Evolutionary conservation across 92 coral and sea anemone species (phyloP), one percentile per base, ranked within the genome.

Genomic region (Porites cylindrica): DNA sequence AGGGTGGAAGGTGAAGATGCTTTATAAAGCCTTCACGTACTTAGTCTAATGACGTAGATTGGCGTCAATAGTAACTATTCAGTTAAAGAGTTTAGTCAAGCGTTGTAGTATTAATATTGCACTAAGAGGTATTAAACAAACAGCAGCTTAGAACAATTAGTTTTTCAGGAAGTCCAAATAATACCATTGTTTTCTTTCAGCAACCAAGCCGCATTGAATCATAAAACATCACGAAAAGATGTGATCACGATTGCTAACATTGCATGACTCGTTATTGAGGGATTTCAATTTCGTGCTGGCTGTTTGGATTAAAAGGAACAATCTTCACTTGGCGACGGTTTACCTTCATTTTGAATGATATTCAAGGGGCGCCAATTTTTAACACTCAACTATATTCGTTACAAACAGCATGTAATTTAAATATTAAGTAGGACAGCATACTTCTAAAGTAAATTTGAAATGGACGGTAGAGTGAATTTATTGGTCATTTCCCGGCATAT

Each of bases 401-500:
- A 75, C 80, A 83, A 83, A 83, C 73, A 83, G 81, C 63, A 65
- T 73, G 72, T 75, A 61, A 73, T 73, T 64, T 83, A 66, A 83
- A 83, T 83, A 43, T 64, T 73, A 73, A 83, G 73, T 83, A 82
- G 66, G 56, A 20, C 66, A 80, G 43, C 87, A 83, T 83, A 73
- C 80, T 52, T 83, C 80, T 73, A 74, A 83, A 83, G 87, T 72
- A 73, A 83, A 83, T 74, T 83, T 83, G 87, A 83, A 83, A 83
- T 83, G 87, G 73, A 20, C 74, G 80, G 66, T 52, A 75, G 32
- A 62, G 70, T 58, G 58, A 59, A 71, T 14, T 60, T 62, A 65
- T 64, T 73, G 80, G 80, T 16, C 64, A 29, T 52, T 75, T 73
- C 80, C 14, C 63, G 23, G 66, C 51, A 65, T 50, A n/a, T 62